A percentile compares a stretch with the other conserved stretches of the same genome.
Conservation (phyloP, 2,888 invertebrate genomes). For the Parasteatoda lunata region DNA sequence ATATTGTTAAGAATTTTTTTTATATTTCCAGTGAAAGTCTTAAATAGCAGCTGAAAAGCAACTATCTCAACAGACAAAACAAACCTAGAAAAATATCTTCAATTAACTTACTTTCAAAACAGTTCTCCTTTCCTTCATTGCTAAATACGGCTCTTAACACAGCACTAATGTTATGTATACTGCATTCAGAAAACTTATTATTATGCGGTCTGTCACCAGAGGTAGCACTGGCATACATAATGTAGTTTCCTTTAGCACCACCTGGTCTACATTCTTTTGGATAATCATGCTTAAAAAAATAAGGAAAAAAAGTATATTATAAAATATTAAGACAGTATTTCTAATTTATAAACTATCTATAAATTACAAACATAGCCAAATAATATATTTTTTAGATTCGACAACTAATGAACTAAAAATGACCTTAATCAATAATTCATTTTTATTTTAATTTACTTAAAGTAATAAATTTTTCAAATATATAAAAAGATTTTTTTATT, state of each 20-base stretch:
- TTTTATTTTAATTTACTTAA: too few species aligned
- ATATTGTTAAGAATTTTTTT: constrained; percentile 5
- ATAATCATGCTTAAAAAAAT: constrained; percentile 87
- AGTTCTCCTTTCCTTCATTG: constrained; percentile 90
- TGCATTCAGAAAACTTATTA: constrained; percentile 96
- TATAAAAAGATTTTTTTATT: too few species aligned
- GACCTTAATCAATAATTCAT: too few species aligned
- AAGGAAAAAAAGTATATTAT: not conserved
- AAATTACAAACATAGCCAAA: too few species aligned
- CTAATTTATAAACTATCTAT: not conserved
- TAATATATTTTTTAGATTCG: too few species aligned
- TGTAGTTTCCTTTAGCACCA: constrained; percentile 94
- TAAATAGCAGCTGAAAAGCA: not conserved
- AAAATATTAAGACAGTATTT: not conserved
- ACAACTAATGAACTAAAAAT: too few species aligned
- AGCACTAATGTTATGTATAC: constrained; percentile 93
- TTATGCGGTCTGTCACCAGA: constrained; percentile 98
- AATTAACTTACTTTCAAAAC: constrained; percentile 82
- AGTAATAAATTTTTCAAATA: too few species aligned
- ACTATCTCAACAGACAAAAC: not conserved
- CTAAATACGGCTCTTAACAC: constrained; percentile 91
- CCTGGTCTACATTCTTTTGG: constrained; percentile 91
- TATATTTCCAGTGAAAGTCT: not conserved
- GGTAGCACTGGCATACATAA: constrained; percentile 99
- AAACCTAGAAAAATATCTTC: not conserved